phyloP scores from a whole-genome alignment of 2,113 vertebrate species.

The Tor tambroides region DNA sequence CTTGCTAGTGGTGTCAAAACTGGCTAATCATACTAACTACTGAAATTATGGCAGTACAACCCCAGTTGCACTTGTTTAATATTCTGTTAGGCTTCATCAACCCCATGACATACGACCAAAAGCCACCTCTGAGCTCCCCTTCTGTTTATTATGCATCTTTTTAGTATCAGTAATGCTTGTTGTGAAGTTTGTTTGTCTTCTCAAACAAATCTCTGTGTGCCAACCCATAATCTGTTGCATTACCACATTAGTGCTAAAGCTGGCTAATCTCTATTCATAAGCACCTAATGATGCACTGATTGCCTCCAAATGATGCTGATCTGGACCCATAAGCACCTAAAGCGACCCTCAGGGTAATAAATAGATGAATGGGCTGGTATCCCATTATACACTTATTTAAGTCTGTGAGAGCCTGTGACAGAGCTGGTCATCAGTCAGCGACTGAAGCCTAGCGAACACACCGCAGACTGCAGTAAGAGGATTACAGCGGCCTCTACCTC shows the following conservation, averaged over 20 bases:
- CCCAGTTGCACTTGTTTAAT: too few relatives aligned
- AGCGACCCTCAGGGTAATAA: neutral
- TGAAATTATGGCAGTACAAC: too few relatives aligned
- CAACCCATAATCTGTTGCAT: neutral
- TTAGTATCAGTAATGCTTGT: neutral
- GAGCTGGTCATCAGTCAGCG: neutral
- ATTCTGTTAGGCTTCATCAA: neutral
- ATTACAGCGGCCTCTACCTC: constrained; percentile 66
- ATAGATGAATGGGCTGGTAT: neutral
- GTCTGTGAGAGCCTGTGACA: neutral
- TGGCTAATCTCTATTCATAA: constrained; percentile 3
- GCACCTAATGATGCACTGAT: neutral
- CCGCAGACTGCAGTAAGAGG: constrained; percentile 64
- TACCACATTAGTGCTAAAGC: neutral
- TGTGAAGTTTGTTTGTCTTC: neutral
- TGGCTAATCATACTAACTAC: too few relatives aligned
- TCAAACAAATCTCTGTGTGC: neutral
- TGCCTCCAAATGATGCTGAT: neutral
- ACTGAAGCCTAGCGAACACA: constrained; percentile 30
- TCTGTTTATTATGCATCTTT: neutral
- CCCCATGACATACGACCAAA: neutral
- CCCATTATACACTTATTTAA: constrained; percentile 1
- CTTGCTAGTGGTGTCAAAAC: too few relatives aligned
- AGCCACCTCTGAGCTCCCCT: neutral
- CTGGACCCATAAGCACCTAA: neutral